Base-by-base conservation (phyloP, 2,888 invertebrate species). In the Lutraria lutraria region DNA sequence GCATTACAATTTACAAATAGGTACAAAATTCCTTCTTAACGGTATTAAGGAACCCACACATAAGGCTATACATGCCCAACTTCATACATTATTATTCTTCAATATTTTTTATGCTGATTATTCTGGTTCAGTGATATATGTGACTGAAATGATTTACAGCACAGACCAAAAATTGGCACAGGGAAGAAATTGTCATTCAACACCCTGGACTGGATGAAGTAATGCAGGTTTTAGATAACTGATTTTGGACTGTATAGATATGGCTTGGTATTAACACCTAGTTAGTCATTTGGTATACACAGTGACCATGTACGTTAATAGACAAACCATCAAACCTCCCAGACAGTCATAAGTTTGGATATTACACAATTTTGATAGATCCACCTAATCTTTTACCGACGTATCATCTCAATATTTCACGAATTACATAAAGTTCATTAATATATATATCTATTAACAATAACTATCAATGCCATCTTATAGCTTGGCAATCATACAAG, bases 331-430 rank as follows among this genome's bases (percentile, higher is more conserved):
- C 63, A 8, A 68, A 12, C 63, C 63, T 13, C 63, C 25, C 2
- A 68, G 63, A 68, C 25, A n/a, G 25, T 68, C n/a, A 21, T 25
- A 25, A 13, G 63, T 6, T 68, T 68, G 25, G 63, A 68, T 76
- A 76, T 76, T 76, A 34, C 76, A 76, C 76, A 76, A 76, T 31
- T 34, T 76, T 31, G 31, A 76, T 76, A n/a, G n/a, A 76, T 76
- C 63, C n/a, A 25, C 63, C 10, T 25, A 68, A 68, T 68, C 76
- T 34, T 34, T 12, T 76, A 76, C 76, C 31, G 34, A 76, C 31
- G 0, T 34, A 76, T 76, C 76, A 76, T 76, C 76, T 31, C 19
- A 31, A 76, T 76, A 34, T 31, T 43, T 34, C 76, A 76, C 31
- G 16, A 76, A 76, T 76, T 76, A 76, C 76, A 76, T 76, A 76